Conservation (phyloP, 2,113 vertebrate species). For the Misgurnus anguillicaudatus region DNA sequence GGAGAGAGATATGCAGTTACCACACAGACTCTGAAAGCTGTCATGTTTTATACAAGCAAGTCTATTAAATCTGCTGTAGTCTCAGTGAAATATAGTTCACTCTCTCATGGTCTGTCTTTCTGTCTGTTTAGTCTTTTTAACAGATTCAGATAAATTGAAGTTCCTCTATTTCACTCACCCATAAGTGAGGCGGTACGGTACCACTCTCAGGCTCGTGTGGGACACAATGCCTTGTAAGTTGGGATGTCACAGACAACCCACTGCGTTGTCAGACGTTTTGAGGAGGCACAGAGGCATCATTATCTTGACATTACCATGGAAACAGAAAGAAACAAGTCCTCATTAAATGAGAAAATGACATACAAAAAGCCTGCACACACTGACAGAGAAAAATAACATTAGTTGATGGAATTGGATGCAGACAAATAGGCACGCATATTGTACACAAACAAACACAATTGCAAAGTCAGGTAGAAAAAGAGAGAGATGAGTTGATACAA, state of each 20-base stretch:
- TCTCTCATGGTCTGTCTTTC: neutral
- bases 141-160: neutral
- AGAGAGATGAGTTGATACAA: neutral
- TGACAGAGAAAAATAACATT: slow-evolving; percentile 5
- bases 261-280: slow-evolving; percentile 9
- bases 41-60: slow-evolving; percentile 3
- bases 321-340: slow-evolving; percentile 33
- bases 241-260: slow-evolving; percentile 35
- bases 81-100: neutral
- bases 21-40: neutral
- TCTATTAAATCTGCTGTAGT: neutral
- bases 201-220: neutral
- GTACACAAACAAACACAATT: slow-evolving; percentile 8
- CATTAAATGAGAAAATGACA: slow-evolving; percentile 37
- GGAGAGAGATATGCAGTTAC: neutral
- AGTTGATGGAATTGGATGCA: slow-evolving; percentile 4
- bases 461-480: slow-evolving; percentile 12
- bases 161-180: neutral
- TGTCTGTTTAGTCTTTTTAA: slow-evolving; percentile 7
- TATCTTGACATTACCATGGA: slow-evolving; percentile 39
- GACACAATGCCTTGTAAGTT: slow-evolving; percentile 21
- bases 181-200: neutral
- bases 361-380: neutral
- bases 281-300: slow-evolving; percentile 37
- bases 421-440: neutral